Evolutionary conservation across 2,797 vertebrate species (phyloP).

Genomic region (Liasis olivaceus): DNA sequence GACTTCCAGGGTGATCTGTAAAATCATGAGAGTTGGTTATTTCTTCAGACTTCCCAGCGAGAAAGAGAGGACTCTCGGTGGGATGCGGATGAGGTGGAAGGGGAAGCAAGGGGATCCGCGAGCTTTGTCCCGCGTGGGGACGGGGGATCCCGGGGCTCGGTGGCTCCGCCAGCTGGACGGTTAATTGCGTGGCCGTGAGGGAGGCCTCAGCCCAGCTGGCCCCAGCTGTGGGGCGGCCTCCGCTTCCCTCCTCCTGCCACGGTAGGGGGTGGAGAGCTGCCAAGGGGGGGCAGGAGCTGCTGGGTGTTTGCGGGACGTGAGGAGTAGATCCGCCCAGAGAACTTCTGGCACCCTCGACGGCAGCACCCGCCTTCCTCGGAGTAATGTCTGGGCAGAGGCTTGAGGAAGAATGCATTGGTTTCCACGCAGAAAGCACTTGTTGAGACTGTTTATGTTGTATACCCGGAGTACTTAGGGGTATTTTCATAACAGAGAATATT

Average conservation of each 20-base stretch:
- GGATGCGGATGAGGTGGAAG: not conserved
- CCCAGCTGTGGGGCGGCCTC: not conserved
- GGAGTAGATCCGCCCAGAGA: not conserved
- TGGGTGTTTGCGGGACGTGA: not conserved
- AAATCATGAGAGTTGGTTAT: not conserved
- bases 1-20: not conserved
- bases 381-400: not conserved
- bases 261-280: not conserved
- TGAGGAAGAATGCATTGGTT: not conserved
- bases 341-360: not conserved
- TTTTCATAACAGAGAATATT: not conserved
- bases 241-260: not conserved
- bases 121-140: not conserved
- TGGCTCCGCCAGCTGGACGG: not conserved
- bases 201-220: not conserved
- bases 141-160: not conserved
- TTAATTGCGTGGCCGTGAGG: not conserved
- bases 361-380: not conserved
- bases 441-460: not conserved
- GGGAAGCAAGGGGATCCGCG: fast-evolving
- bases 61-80: not conserved
- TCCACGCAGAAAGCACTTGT: not conserved
- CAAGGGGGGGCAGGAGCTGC: not conserved
- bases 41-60: not conserved
- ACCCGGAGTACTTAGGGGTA: not conserved